Conservation (phyloP, 2,888 invertebrate genomes). For the Sepiola atlantica region DNA sequence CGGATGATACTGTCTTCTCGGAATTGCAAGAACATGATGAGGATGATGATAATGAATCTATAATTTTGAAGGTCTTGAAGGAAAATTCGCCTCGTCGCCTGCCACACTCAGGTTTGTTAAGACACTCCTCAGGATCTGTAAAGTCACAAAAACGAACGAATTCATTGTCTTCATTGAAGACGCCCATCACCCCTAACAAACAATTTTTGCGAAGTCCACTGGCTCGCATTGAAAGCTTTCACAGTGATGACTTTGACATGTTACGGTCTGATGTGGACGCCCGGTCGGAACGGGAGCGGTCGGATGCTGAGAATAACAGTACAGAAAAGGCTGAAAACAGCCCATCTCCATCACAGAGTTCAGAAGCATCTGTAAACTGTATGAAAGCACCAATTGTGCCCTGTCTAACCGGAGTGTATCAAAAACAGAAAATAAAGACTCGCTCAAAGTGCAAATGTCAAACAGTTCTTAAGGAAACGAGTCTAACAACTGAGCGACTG, state of each 20-base stretch:
- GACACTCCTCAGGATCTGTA: slow-evolving; percentile 46
- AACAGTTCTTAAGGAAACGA: slow-evolving; percentile 42
- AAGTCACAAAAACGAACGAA: slow-evolving; percentile 46
- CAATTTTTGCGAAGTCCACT: slow-evolving; percentile 54
- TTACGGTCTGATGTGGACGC: slow-evolving; percentile 54
- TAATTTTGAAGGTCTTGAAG: slow-evolving; percentile 37
- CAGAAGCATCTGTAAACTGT: slow-evolving; percentile 59
- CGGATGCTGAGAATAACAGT: slow-evolving; percentile 48
- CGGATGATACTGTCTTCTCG: slow-evolving; percentile 46
- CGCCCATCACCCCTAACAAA: slow-evolving; percentile 67
- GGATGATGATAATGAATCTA: slow-evolving; percentile 46
- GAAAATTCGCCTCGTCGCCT: slow-evolving; percentile 33
- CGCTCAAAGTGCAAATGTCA: slow-evolving; percentile 47
- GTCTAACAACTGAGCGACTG: slow-evolving; percentile 24
- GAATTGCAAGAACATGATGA: slow-evolving; percentile 47
- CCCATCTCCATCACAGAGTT: slow-evolving; percentile 55
- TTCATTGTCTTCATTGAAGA: slow-evolving; percentile 55
- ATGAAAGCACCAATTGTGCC: slow-evolving; percentile 68
- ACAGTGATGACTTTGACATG: slow-evolving; percentile 69
- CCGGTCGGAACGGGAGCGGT: slow-evolving; percentile 37
- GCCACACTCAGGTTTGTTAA: slow-evolving; percentile 36
- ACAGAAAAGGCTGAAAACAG: slow-evolving; percentile 56
- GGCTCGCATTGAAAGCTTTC: slow-evolving; percentile 70
- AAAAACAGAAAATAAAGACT: slow-evolving; percentile 46
- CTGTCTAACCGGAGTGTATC: slow-evolving; percentile 57